Base-by-base conservation (phyloP, 2,888 invertebrate species). In the Epiblema foenella region DNA sequence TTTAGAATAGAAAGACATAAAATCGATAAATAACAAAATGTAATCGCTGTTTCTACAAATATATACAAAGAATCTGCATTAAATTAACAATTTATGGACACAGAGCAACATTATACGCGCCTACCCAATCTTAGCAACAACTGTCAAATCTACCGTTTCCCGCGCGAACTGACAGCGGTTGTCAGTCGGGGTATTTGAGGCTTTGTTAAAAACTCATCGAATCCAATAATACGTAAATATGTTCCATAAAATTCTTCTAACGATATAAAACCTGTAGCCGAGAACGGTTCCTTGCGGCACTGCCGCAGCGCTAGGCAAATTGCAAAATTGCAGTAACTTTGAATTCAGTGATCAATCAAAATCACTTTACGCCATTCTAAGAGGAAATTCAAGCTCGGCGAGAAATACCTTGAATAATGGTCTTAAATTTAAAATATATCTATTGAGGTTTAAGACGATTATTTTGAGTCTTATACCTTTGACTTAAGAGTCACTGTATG, bases 351-450 rank as follows among this genome's bases (percentile, higher is more conserved):
- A 60, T 60, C 60, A 29, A 60, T 60, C 60, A 60, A 52, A 63
- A 52, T 63, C 63, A 63, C 52, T 63, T 63, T 52, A 52, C 51
- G 63, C 63, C 64, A 64, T 37, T 52, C 20, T 20, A 20, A 63
- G 49, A 10, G 62, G 46, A 51, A 51, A 37, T 63, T 18, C 51
- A 54, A 39, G 64, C 52, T 18, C 46, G 24, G 49, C 18, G 51
- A 63, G 63, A 63, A 62, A 33, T 63, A 33, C 5, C 17, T 63
- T 52, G 52, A 63, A 63, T 63, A 63, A 63, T 37, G 37, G 42
- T 18, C 33, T 15, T 52, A 52, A 20, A 20, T 52, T 52, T 51
- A 33, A 29, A 1, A 24, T 24, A 54, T 24, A 54, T 54, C 24
- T 20, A 7, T 12, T 20, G 20, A 54, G 11, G 12, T 11, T 24